Base-by-base conservation (phyloP, 2,797 vertebrate species). In the Echeneis naucrates region DNA sequence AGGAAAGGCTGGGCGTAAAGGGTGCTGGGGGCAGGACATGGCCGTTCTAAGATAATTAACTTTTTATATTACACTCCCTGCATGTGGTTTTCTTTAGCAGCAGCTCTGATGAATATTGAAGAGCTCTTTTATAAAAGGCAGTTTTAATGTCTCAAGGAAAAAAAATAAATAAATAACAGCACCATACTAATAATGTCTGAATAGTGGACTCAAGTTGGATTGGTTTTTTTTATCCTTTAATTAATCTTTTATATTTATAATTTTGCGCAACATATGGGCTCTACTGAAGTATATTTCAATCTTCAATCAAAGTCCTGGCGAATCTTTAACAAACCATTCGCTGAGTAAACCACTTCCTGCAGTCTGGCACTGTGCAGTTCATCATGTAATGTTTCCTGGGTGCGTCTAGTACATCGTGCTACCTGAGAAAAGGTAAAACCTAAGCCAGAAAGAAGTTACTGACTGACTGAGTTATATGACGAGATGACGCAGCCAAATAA, bases 401-500 rank as follows among this genome's bases (percentile, higher is more conserved):
- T 67, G 67, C 62, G 70, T 77, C 51, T 64, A 58, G 48, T 42
- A 68, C 45, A 40, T 27, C 57, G 50, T 52, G 35, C 64, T 71
- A 73, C 38, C 53, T 40, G 50, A 75, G 61, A 38, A 63, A 63
- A 75, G 72, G 67, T 58, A 33, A 77, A 68, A 38, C 47, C 63
- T 60, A 32, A 67, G 59, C 42, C 65, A 66, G 53, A 68, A 80
- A 81, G 86, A 83, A 83, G 79, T 89, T 85, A 87, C 87, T 86
- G 89, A 84, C 88, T n/a, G n/a, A n/a, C n/a, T n/a, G n/a, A 84
- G 63, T 80, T 77, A 72, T 69, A 59, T 57, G 70, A 86, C 70
- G 76, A 76, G 83, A 91, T 91, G 90, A 92, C 77, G 72, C 88
- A 86, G 86, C 75, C 87, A 88, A 91, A 91, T 87, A 86, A 87